A percentile compares a stretch with the other conserved stretches of the same genome.
These are phyloP conservation scores for Gymnothorax javanicus DNA, from an alignment of 2,797 vertebrate species.

Conservation along the genomic window DNA sequence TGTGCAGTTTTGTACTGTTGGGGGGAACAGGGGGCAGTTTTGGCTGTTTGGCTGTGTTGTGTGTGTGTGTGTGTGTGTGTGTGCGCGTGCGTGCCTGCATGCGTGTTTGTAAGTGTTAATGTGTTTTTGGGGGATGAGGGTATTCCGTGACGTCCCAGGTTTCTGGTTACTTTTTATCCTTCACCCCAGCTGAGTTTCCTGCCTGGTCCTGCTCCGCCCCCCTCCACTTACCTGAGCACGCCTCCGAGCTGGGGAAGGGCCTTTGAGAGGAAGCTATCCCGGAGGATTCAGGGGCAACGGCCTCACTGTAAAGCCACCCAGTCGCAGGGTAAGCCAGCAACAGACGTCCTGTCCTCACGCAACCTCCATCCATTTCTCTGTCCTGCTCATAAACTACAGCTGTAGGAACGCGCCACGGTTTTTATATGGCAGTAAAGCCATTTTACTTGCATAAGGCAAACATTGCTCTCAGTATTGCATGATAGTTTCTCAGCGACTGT, in stretches of 20 bases:
- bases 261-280: slow-evolving; percentile 17
- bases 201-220: neutral
- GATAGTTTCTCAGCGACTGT: neutral
- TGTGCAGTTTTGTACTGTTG: neutral
- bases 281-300: slow-evolving; percentile 22
- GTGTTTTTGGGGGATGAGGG: neutral
- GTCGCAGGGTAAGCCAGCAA: slow-evolving; percentile 29
- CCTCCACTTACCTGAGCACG: neutral
- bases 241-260: slow-evolving; percentile 20
- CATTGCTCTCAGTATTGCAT: neutral
- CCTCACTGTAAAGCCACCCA: slow-evolving; percentile 30
- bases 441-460: neutral
- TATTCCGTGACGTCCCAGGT: neutral
- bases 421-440: neutral
- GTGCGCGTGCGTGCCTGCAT: neutral
- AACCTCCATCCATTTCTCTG: neutral
- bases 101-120: too few species aligned
- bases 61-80: neutral
- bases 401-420: neutral
- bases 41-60: neutral
- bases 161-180: slow-evolving; percentile 8
- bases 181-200: slow-evolving; percentile 11
- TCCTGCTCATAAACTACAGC: neutral
- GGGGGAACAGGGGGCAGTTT: neutral
- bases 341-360: neutral